phyloP scores from a whole-genome alignment of 2,888 invertebrate species.

The Monopis laevigella region DNA sequence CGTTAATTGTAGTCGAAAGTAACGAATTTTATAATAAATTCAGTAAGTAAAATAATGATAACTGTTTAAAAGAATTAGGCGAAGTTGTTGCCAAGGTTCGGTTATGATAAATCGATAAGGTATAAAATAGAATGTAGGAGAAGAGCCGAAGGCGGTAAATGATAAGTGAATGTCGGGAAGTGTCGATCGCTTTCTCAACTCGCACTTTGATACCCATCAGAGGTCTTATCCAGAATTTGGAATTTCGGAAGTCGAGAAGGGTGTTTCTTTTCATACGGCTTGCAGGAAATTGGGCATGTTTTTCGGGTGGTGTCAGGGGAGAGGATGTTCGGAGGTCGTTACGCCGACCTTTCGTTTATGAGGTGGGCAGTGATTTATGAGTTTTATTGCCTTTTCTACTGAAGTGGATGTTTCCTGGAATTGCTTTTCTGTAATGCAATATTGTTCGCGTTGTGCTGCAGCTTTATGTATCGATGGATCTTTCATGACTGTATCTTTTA shows the following conservation, averaged over 20 bases:
- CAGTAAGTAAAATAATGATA: no score
- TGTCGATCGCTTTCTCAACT: conserved; percentile 50
- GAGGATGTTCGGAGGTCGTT: conserved; percentile 9
- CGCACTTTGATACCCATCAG: conserved; percentile 47
- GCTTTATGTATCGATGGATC: background rate
- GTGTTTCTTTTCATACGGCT: conserved; percentile 30
- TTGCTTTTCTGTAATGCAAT: conserved; percentile 12
- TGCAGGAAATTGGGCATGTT: conserved; percentile 35
- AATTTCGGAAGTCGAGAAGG: conserved; percentile 28
- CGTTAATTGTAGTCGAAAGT: no score
- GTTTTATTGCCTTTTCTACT: conserved; percentile 9
- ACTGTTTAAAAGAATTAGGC: no score
- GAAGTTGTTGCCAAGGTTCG: no score
- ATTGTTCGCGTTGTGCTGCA: conserved; percentile 8
- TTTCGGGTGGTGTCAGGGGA: conserved; percentile 38
- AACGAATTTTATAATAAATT: no score
- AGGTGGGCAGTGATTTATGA: conserved; percentile 39
- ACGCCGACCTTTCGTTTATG: conserved; percentile 37
- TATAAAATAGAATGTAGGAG: background rate
- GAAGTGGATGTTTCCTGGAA: conserved; percentile 8
- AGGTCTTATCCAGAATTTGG: conserved; percentile 37
- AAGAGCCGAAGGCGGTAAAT: conserved; percentile 28
- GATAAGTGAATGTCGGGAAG: conserved; percentile 42
- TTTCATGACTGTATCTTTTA: conserved; percentile 6
- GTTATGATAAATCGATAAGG: no score